Percentiles rank a stretch among this genome's conserved stretches.
These are phyloP conservation scores for Parochlus steinenii DNA, from an alignment of 2,888 invertebrate genomes.

Conservation along the genomic window DNA sequence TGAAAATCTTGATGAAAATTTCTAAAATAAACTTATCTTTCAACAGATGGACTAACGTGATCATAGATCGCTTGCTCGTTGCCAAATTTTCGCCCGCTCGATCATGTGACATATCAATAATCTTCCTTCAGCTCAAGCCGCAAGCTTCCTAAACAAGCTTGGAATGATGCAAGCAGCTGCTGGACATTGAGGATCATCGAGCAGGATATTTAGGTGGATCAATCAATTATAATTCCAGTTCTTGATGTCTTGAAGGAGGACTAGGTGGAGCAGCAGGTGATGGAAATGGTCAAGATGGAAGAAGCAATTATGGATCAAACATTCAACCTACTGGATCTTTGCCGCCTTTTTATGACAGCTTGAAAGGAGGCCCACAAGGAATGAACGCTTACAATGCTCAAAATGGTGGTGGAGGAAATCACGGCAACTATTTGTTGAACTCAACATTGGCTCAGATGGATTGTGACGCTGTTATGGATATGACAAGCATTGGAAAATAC, in stretches of 20 bases:
- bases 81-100: too few relatives aligned
- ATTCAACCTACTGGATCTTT: slow-evolving; percentile 75
- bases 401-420: slow-evolving; percentile 42
- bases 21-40: too few relatives aligned
- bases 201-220: slow-evolving; percentile 28
- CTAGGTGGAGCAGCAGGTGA: slow-evolving; percentile 61
- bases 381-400: slow-evolving; percentile 45
- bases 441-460: slow-evolving; percentile 52
- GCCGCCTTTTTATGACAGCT: slow-evolving; percentile 74
- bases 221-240: slow-evolving; percentile 26
- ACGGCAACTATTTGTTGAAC: slow-evolving; percentile 40
- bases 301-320: slow-evolving; percentile 73
- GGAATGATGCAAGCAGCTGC: slow-evolving; percentile 58
- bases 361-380: slow-evolving; percentile 55
- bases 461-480: slow-evolving; percentile 53
- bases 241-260: slow-evolving; percentile 32
- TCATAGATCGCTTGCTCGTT: too few relatives aligned
- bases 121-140: slow-evolving; percentile 16
- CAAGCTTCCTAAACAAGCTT: slow-evolving; percentile 37
- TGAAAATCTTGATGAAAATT: too few relatives aligned
- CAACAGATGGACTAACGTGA: too few relatives aligned
- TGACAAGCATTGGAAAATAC: slow-evolving; percentile 20
- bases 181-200: slow-evolving; percentile 57
- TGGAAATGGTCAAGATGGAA: slow-evolving; percentile 60
- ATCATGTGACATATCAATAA: too few relatives aligned